Evolutionary conservation across 2,888 invertebrate genomes (phyloP).

Genomic region (Polietes domitor): DNA sequence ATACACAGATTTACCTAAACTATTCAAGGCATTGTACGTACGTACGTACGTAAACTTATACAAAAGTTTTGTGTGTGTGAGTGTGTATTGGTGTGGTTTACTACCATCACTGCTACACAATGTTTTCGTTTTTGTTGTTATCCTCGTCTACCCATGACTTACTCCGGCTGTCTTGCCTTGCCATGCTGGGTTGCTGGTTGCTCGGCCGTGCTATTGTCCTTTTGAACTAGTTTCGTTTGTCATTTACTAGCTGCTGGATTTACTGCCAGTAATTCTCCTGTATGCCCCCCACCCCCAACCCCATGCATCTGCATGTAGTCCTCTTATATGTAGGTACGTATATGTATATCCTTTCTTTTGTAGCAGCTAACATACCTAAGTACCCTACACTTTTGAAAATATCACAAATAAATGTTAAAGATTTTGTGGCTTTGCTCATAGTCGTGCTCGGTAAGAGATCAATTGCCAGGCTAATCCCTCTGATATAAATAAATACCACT

Average conservation of each 20-base stretch:
- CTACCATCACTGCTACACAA: neutral
- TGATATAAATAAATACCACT: neutral
- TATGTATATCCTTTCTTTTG: neutral
- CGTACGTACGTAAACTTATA: constrained; percentile 32
- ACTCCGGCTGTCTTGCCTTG: neutral
- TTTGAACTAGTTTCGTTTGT: constrained; percentile 46
- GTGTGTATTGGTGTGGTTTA: neutral
- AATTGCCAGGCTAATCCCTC: neutral
- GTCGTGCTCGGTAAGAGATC: neutral
- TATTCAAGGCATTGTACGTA: constrained; percentile 40
- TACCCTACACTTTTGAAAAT: constrained; percentile 9
- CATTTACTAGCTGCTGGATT: constrained; percentile 26
- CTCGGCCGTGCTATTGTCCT: constrained; percentile 29
- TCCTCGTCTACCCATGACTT: neutral
- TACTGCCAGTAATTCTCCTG: constrained; percentile 34
- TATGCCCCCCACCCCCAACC: too few species aligned
- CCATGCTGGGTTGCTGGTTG: constrained; percentile 1
- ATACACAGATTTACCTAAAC: constrained; percentile 24
- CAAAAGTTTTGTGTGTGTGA: constrained; percentile 21
- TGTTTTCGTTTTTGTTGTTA: too few species aligned
- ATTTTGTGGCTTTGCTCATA: neutral
- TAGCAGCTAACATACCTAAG: neutral
- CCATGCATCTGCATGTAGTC: neutral
- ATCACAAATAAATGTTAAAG: neutral
- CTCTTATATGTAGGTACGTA: neutral